Conservation (phyloP, 2,888 invertebrate species). For the Steinernema carpocapsae region DNA sequence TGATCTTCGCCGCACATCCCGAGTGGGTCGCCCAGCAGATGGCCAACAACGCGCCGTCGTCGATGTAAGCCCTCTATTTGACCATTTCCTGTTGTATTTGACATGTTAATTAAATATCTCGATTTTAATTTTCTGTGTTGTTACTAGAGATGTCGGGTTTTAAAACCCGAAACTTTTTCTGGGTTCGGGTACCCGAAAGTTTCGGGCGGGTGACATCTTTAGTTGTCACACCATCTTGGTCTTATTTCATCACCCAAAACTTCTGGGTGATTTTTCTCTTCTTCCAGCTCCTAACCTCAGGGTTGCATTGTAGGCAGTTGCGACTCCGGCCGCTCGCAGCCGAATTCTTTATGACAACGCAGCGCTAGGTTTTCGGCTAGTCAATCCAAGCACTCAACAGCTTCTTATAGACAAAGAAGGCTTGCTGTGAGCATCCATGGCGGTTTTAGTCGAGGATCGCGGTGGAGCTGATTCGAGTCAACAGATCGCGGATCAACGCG, state of each 20-base stretch:
- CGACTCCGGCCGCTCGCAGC: background rate
- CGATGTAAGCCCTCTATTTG: too few relatives aligned
- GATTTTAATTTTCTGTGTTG: too few relatives aligned
- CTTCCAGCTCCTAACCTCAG: too few relatives aligned
- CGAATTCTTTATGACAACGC: slow-evolving; percentile 30
- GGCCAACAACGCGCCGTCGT: background rate
- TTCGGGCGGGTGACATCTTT: too few relatives aligned
- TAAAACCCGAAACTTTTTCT: too few relatives aligned
- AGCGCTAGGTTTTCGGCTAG: background rate
- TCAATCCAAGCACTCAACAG: background rate
- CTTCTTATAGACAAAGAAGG: background rate
- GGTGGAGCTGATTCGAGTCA: background rate
- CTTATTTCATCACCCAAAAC: background rate
- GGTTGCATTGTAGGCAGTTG: too few relatives aligned
- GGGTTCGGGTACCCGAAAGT: too few relatives aligned
- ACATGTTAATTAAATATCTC: too few relatives aligned
- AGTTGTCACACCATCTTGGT: too few relatives aligned
- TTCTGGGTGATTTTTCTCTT: background rate
- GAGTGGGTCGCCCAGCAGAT: slow-evolving; percentile 41
- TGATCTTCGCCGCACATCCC: slow-evolving; percentile 54
- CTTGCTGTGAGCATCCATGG: background rate
- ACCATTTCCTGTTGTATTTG: too few relatives aligned
- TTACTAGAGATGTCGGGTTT: too few relatives aligned
- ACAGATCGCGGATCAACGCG: background rate
- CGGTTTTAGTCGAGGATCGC: slow-evolving; percentile 25